Evolutionary conservation across 2,113 vertebrate genomes (phyloP).

Genomic region (Clarias gariepinus): DNA sequence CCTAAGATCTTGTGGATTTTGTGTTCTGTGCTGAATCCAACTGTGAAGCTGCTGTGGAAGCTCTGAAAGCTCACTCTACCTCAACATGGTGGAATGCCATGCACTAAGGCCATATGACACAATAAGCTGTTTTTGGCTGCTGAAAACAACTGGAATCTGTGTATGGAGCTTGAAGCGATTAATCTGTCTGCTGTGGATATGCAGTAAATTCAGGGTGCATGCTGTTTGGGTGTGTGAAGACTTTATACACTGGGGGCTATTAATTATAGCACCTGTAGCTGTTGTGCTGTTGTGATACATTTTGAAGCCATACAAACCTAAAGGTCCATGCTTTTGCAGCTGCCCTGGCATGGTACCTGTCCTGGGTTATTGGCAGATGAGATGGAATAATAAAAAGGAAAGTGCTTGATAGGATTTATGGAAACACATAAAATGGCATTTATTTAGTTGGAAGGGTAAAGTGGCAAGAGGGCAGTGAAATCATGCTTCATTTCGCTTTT

Average conservation of each 20-base stretch:
- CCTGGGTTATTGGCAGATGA: slow-evolving; percentile 56
- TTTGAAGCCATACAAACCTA: slow-evolving; percentile 44
- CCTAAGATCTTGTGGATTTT: slow-evolving; percentile 12
- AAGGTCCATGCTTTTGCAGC: slow-evolving; percentile 57
- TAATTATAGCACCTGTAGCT: not conserved
- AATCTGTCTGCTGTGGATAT: slow-evolving; percentile 17
- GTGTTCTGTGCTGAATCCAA: slow-evolving; percentile 24
- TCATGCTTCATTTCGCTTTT: slow-evolving; percentile 52
- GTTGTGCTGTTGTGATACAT: slow-evolving; percentile 47
- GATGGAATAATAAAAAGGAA: slow-evolving; percentile 63
- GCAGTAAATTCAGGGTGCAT: slow-evolving; percentile 10
- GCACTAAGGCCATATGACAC: slow-evolving; percentile 20
- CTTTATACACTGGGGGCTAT: not conserved
- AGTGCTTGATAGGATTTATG: slow-evolving; percentile 73
- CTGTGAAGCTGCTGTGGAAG: slow-evolving; percentile 20
- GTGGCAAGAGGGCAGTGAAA: slow-evolving; percentile 63
- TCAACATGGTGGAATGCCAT: slow-evolving; percentile 34
- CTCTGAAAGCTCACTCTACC: slow-evolving; percentile 19
- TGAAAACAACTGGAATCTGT: not conserved
- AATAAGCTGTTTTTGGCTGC: slow-evolving; percentile 36
- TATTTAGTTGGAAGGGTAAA: slow-evolving; percentile 65
- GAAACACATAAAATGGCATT: slow-evolving; percentile 69
- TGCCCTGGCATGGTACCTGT: slow-evolving; percentile 55
- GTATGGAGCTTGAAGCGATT: slow-evolving; percentile 19
- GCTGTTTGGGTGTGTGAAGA: slow-evolving; percentile 1